A percentile compares a stretch with the other conserved stretches of the same genome.
These are phyloP conservation scores for Theristicus caerulescens DNA, from an alignment of 2,113 vertebrate species.

Conservation along the genomic window DNA sequence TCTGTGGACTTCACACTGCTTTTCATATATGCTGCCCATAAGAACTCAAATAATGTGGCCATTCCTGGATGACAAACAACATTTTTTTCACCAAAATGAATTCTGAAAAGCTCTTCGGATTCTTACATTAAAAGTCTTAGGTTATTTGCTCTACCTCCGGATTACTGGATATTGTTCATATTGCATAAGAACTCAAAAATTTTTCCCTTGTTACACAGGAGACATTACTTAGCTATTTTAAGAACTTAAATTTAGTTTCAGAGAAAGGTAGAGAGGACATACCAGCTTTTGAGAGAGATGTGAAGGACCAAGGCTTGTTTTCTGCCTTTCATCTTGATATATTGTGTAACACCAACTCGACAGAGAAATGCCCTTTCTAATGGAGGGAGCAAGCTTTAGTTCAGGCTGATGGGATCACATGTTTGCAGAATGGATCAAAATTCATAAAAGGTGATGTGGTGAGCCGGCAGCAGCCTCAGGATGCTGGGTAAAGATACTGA, in stretches of 20 bases:
- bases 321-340: conserved; percentile 32
- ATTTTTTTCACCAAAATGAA: not conserved
- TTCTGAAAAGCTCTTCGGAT: not conserved
- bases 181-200: not conserved
- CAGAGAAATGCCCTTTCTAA: conserved; percentile 4
- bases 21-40: not conserved
- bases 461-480: not conserved
- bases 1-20: not conserved
- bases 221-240: not conserved
- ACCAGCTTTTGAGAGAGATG: not conserved
- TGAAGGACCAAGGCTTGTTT: not conserved
- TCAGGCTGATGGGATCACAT: not conserved
- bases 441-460: not conserved
- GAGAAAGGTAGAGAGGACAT: not conserved
- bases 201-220: not conserved
- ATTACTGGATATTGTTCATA: not conserved
- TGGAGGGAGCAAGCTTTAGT: conserved; percentile 17
- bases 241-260: not conserved
- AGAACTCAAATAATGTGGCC: not conserved
- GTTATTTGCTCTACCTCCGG: not conserved
- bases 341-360: not conserved
- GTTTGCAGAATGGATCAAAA: conserved; percentile 36
- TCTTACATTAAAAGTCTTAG: not conserved
- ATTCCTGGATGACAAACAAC: not conserved
- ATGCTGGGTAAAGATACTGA: not conserved